These are phyloP conservation scores for Drepana falcataria DNA, from an alignment of 2,888 invertebrate genomes.

Conservation along the genomic window DNA sequence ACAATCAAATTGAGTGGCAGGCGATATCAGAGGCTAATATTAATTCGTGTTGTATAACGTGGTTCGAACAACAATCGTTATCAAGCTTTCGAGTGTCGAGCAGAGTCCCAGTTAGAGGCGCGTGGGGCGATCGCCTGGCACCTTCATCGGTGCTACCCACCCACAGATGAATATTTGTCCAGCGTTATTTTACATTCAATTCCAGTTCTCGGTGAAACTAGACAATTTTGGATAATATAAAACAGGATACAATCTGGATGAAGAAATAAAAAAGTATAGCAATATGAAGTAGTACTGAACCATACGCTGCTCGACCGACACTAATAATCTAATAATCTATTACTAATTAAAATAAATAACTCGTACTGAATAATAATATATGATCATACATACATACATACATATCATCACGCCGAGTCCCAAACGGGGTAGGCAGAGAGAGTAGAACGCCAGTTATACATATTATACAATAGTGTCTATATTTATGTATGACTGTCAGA, in stretches of 20 bases:
- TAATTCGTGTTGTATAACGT: conserved; percentile 36
- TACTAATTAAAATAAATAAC: neutral
- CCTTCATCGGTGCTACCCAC: conserved; percentile 28
- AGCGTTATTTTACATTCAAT: conserved; percentile 1
- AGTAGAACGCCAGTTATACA: neutral
- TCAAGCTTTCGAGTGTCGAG: conserved; percentile 37
- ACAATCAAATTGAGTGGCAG: conserved; percentile 27
- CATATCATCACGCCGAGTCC: no score
- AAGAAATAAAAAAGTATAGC: neutral
- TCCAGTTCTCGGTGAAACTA: neutral
- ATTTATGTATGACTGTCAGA: no score
- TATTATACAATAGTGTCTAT: no score
- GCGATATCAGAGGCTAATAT: conserved; percentile 33
- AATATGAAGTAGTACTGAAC: conserved; percentile 18
- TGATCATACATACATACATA: no score
- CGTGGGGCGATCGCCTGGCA: conserved; percentile 41
- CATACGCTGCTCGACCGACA: conserved; percentile 20
- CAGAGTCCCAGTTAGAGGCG: conserved; percentile 28
- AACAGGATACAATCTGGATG: neutral
- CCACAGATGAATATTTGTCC: conserved; percentile 18
- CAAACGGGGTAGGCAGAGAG: no score
- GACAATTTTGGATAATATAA: neutral
- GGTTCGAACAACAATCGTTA: conserved; percentile 37
- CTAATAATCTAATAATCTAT: no score
- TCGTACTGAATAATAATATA: neutral